A percentile compares a stretch with the other conserved stretches of the same genome.
Evolutionary conservation across 1,140 invertebrate species (phyloP).

Genomic region (Pygmarrhopalites habei): DNA sequence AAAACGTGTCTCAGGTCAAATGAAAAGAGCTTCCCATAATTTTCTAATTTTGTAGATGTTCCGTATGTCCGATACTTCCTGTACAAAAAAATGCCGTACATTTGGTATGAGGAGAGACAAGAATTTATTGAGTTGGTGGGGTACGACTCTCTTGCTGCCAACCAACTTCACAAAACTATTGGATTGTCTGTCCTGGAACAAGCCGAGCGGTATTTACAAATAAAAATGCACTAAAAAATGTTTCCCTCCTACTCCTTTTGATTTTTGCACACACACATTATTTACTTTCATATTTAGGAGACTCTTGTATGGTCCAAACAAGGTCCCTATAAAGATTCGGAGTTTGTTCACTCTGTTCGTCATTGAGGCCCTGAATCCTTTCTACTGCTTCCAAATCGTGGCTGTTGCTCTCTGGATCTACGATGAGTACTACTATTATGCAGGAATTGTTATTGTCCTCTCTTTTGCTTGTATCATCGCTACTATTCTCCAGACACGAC

Average conservation of each 20-base stretch:
- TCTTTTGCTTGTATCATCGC: conserved; percentile 74
- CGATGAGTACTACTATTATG: conserved; percentile 74
- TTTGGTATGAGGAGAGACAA: conserved; percentile 60
- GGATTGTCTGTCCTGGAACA: conserved; percentile 53
- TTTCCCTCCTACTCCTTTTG: no score
- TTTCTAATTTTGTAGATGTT: no score
- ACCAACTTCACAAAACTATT: conserved; percentile 55
- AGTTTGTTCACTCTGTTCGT: conserved; percentile 62
- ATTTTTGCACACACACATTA: no score
- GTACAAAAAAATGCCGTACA: conserved; percentile 68
- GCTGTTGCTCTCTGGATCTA: conserved; percentile 69
- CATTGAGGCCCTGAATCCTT: conserved; percentile 78
- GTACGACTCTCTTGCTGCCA: conserved; percentile 58
- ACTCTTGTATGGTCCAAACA: conserved; percentile 66
- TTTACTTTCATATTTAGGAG: conserved; percentile 51
- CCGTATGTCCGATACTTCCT: no score
- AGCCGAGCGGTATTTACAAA: conserved; percentile 50
- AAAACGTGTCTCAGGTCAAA: no score
- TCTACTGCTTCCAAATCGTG: conserved; percentile 85
- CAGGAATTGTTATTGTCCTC: conserved; percentile 76
- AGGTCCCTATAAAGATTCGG: conserved; percentile 66
- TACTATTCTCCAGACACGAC: conserved; percentile 73
- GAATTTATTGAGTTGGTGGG: conserved; percentile 62
- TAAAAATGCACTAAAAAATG: not conserved
- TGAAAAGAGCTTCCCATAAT: no score